These are phyloP conservation scores for Passerculus sandwichensis DNA, from an alignment of 2,797 vertebrate genomes.

Conservation along the genomic window DNA sequence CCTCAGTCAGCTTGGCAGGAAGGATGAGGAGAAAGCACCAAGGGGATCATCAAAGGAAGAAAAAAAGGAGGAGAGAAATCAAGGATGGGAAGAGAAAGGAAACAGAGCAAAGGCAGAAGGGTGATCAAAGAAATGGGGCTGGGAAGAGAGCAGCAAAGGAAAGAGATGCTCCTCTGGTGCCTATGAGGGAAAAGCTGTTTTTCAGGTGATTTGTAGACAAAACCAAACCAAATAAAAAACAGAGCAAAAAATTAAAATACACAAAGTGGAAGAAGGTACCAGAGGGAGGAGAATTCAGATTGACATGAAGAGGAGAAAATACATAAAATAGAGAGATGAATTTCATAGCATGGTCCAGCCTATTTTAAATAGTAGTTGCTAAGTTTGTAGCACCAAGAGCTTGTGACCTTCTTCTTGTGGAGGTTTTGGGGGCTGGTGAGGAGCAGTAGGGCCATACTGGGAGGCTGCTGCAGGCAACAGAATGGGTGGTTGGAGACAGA, in stretches of 20 bases:
- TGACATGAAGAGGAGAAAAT: not conserved
- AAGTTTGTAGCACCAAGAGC: not conserved
- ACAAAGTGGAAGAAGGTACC: not conserved
- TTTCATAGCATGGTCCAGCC: not conserved
- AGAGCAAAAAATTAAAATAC: not conserved
- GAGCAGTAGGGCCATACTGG: not conserved
- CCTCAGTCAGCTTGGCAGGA: not conserved
- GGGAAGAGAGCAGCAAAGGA: not conserved
- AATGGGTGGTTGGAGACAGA: not conserved
- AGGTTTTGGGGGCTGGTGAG: not conserved
- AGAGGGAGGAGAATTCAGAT: not conserved
- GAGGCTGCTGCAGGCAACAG: not conserved
- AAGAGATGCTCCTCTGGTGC: not conserved
- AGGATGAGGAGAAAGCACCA: constrained; percentile 15
- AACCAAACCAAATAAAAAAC: not conserved
- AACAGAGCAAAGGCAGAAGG: constrained; percentile 9
- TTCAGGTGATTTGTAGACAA: not conserved
- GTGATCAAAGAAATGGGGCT: not conserved
- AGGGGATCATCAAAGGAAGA: not conserved
- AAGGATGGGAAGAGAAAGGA: not conserved
- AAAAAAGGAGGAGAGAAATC: not conserved
- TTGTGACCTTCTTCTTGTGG: not conserved
- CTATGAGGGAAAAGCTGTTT: not conserved
- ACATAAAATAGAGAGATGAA: not conserved
- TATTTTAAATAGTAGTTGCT: not conserved